Evolutionary conservation across 2,888 invertebrate species (phyloP), one percentile per base, ranked within the genome.

Genomic region (Lampropteryx suffumata): DNA sequence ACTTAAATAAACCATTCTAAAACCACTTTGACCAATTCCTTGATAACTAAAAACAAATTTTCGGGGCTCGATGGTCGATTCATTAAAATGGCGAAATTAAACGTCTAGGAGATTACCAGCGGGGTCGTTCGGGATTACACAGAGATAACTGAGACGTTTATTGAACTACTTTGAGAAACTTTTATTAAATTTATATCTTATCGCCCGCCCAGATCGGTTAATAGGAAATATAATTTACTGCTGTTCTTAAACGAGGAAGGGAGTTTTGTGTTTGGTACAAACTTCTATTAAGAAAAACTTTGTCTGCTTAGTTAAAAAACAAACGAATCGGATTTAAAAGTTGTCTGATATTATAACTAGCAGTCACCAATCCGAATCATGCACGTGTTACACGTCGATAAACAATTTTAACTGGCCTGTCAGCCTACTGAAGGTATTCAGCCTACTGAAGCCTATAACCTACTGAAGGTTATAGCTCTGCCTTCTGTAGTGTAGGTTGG

Each of bases 81-180:
- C 72, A 79, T 83, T 83, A 77, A 81, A 82, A 79, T 64, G 76
- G 69, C 71, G 73, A 80, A 83, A 84, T 82, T 80, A 81, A 83
- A 81, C 74, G 79, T 83, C 79, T 73, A 67, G 64, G 65, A 73
- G 79, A 81, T 83, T 79, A 81, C 76, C 63, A 67, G 72, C 64
- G 65, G 65, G 73, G 69, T 73, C 75, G 74, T 77, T 71, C 62
- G 69, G 68, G 73, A 76, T 79, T 76, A 77, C 76, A 76, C 67
- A 62, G 67, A 76, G 75, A 79, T 79, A 79, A 77, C 76, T 67
- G 66, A 73, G 73, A 74, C 71, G 67, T 75, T 74, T 79, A 81
- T 78, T 74, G 69, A 73, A 79, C 73, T 71, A 71, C 67, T 73
- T 71, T 67, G 65, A 65, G 67, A 66, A 73, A 72, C 70, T 78